Evolutionary conservation across 1,140 invertebrate species (phyloP), one percentile per base, ranked within the genome.

Genomic region (Streblospio benedicti): DNA sequence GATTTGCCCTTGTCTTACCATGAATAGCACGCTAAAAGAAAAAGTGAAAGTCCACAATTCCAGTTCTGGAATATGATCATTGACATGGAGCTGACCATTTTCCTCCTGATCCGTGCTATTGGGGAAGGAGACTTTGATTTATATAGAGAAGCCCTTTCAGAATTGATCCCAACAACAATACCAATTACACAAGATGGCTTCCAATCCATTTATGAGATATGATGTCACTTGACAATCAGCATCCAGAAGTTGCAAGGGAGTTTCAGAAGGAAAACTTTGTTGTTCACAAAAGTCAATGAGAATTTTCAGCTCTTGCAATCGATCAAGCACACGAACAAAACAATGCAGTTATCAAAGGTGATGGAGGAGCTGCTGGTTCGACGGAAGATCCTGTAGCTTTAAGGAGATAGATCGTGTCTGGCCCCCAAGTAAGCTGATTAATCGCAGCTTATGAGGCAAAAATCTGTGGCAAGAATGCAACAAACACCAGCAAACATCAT

Each of bases 301-400:
- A 27, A 18, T 65, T 66, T 58, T 66, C 64, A 31, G 52, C 52
- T 2, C 58, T 65, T 18, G 41, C 65, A 14, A 51, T 66, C 14
- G 60, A 66, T 51, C 65, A 67, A 52, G 59, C 60, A 28, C 60
- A 67, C 43, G 64, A 66, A 38, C 65, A 66, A 38, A 58, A 63
- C 31, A 27, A 51, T 51, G 49, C 2, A n/a, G 23, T 2, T 27
- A 28, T 51, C 20, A 51, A 51, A n/a, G n/a, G n/a, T n/a, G n/a
- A n/a, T n/a, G n/a, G n/a, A n/a, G n/a, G n/a, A n/a, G n/a, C n/a
- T n/a, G n/a, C n/a, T n/a, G n/a, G n/a, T n/a, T n/a, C n/a, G n/a
- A n/a, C n/a, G n/a, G n/a, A n/a, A n/a, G n/a, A n/a, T n/a, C n/a
- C n/a, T n/a, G n/a, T n/a, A 5, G 30, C 50, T 12, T 14, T 52